Conservation (phyloP, 2,797 vertebrate genomes). For the Onychomys arenicola region DNA sequence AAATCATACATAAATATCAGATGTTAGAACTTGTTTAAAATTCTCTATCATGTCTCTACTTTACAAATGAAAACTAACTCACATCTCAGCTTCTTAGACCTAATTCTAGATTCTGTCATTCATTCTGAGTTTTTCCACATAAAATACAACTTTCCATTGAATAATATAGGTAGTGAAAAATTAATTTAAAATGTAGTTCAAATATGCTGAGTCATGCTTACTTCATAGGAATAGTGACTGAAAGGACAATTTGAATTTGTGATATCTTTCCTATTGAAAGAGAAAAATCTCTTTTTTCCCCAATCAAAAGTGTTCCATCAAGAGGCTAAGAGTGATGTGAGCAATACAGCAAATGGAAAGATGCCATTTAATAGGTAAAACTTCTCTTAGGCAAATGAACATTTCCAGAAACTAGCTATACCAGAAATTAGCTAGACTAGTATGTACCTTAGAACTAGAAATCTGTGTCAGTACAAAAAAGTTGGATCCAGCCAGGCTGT, state of each 20-base stretch:
- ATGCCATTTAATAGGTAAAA: not conserved
- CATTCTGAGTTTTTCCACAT: not conserved
- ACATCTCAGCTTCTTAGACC: not conserved
- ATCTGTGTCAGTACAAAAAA: not conserved
- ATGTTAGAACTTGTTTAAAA: not conserved
- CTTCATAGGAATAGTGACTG: not conserved
- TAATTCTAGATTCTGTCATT: constrained; percentile 5
- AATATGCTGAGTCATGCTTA: not conserved
- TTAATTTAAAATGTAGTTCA: not conserved
- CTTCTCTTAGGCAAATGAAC: constrained; percentile 22
- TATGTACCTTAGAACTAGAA: not conserved
- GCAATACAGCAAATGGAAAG: not conserved
- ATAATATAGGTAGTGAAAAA: constrained; percentile 26
- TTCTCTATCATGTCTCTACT: not conserved
- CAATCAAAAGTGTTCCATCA: not conserved
- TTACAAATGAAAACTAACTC: not conserved
- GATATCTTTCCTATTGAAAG: not conserved
- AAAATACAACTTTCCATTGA: not conserved
- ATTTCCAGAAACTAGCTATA: not conserved
- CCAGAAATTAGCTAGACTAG: not conserved
- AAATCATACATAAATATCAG: constrained; percentile 33
- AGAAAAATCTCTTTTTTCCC: not conserved
- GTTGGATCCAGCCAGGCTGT: not conserved
- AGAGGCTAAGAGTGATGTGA: not conserved
- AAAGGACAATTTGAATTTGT: constrained; percentile 42